These are phyloP conservation scores for Colius striatus DNA, from an alignment of 2,113 vertebrate genomes.

Conservation along the genomic window DNA sequence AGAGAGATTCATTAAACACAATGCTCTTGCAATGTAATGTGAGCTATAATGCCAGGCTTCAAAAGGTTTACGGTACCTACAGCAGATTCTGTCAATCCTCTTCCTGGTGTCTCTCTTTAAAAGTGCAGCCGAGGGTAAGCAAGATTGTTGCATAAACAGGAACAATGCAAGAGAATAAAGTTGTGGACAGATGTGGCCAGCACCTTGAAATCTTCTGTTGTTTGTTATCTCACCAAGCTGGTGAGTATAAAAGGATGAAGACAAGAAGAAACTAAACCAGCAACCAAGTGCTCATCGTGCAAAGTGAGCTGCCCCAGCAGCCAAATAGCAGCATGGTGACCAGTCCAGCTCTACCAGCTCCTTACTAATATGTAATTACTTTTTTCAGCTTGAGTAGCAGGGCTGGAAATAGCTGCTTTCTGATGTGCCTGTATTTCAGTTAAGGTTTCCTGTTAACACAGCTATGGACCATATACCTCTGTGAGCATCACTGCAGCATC, in stretches of 20 bases:
- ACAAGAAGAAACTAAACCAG: not conserved
- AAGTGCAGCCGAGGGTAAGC: not conserved
- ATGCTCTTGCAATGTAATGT: not conserved
- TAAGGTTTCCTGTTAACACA: not conserved
- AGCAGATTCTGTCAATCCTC: not conserved
- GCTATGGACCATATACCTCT: not conserved
- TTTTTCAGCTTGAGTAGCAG: not conserved
- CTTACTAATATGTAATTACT: not conserved
- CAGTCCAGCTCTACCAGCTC: not conserved
- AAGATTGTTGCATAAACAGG: not conserved
- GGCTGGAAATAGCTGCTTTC: not conserved
- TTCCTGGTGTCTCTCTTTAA: not conserved
- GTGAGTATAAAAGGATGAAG: not conserved
- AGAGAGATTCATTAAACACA: not conserved
- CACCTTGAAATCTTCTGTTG: not conserved
- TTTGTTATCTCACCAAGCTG: not conserved
- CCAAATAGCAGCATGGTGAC: rapidly evolving
- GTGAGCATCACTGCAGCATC: not conserved
- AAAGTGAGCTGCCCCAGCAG: not conserved
- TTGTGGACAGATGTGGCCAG: not conserved
- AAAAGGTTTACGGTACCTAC: not conserved
- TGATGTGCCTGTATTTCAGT: not conserved
- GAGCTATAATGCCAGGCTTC: not conserved
- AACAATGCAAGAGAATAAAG: not conserved
- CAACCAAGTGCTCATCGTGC: not conserved